A percentile compares a stretch with the other conserved stretches of the same genome.
These are phyloP conservation scores for Oreochromis tanganicae DNA, from an alignment of 2,113 vertebrate species.

Conservation along the genomic window DNA sequence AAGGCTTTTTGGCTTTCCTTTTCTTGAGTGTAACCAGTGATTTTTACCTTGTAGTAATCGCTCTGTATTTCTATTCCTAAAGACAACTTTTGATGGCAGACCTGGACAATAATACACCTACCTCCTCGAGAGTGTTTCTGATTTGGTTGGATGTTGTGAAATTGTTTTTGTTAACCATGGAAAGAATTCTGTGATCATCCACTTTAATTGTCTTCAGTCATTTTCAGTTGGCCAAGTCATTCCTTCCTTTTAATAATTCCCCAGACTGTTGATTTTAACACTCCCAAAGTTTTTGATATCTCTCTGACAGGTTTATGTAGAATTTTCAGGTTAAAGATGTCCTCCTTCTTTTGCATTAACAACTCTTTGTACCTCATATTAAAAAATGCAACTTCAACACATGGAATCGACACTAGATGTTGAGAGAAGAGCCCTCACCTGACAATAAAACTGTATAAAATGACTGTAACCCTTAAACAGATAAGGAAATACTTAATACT, in stretches of 20 bases:
- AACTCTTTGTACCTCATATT: not conserved
- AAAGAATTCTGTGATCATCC: not conserved
- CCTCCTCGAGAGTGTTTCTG: not conserved
- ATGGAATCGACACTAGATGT: not conserved
- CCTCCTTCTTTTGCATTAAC: not conserved
- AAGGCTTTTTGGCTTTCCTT: not conserved
- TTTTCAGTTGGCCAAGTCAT: not conserved
- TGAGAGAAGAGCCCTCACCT: not conserved
- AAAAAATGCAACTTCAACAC: not conserved
- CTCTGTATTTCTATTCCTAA: not conserved
- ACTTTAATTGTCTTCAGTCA: not conserved
- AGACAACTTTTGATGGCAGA: not conserved
- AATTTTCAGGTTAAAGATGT: not conserved
- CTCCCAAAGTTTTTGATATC: not conserved
- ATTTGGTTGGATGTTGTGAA: not conserved
- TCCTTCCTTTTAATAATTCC: not conserved
- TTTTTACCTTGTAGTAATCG: not conserved
- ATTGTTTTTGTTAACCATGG: not conserved
- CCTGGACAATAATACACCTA: not conserved
- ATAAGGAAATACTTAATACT: not conserved
- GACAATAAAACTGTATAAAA: not conserved
- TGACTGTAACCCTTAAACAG: not conserved
- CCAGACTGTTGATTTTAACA: not conserved
- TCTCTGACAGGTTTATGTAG: not conserved
- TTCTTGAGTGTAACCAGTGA: not conserved